Evolutionary conservation across 2,888 invertebrate species (phyloP).

Genomic region (Abrostola tripartita): DNA sequence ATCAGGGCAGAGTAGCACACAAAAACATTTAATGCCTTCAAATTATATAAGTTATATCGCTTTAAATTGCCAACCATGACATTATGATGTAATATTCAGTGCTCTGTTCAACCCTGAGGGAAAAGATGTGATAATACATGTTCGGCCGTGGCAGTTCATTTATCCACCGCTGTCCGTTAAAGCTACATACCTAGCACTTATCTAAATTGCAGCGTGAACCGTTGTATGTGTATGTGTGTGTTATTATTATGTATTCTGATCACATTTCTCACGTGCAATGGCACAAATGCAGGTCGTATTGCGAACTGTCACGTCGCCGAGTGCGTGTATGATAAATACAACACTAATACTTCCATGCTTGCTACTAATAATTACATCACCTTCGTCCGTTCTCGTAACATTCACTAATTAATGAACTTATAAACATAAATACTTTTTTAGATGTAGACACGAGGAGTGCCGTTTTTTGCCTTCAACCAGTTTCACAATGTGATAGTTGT

Average conservation of each 20-base stretch:
- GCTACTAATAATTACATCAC: constrained; percentile 63
- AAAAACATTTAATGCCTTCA: no score
- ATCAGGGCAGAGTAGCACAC: no score
- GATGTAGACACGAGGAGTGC: constrained; percentile 57
- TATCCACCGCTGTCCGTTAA: constrained; percentile 46
- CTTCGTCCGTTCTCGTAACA: constrained; percentile 62
- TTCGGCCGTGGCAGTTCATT: constrained; percentile 45
- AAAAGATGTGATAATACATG: constrained; percentile 36
- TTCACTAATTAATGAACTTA: constrained; percentile 69
- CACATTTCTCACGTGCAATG: constrained; percentile 76
- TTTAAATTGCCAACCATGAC: constrained; percentile 10
- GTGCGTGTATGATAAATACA: constrained; percentile 54
- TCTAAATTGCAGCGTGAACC: constrained; percentile 60
- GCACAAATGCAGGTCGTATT: constrained; percentile 59
- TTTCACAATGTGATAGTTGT: constrained; percentile 63
- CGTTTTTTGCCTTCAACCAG: constrained; percentile 56
- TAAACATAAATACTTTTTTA: constrained; percentile 47
- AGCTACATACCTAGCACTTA: constrained; percentile 51
- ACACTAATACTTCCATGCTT: constrained; percentile 55
- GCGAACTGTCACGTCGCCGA: constrained; percentile 63
- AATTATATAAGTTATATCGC: background rate
- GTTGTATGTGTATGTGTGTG: constrained; percentile 60
- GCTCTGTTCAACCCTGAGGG: constrained; percentile 31
- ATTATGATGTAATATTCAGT: constrained; percentile 8
- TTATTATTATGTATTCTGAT: constrained; percentile 72